Percentiles rank a stretch among this genome's conserved stretches.
Conservation (phyloP, 2,888 invertebrate genomes). For the Drosophila kanekoi region DNA sequence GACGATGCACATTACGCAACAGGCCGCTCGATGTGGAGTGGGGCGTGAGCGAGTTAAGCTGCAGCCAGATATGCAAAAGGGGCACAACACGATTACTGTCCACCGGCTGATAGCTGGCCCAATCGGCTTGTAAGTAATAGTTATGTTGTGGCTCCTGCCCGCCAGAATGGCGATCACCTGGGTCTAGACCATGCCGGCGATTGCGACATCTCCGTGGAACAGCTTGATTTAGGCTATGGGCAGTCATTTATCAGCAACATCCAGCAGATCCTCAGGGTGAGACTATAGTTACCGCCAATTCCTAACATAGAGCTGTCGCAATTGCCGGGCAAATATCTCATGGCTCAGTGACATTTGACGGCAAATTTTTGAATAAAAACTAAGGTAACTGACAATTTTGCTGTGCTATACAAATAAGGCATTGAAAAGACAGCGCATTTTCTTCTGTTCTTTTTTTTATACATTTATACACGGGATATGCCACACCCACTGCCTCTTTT, state of each 20-base stretch:
- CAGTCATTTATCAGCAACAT: neutral
- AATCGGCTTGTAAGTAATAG: too few species aligned
- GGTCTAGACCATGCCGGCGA: constrained; percentile 16
- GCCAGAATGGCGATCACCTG: constrained; percentile 16
- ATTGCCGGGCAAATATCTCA: constrained; percentile 29
- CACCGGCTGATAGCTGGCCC: too few species aligned
- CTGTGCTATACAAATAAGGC: neutral
- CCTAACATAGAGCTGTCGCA: constrained; percentile 25
- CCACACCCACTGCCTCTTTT: neutral
- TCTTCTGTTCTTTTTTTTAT: neutral
- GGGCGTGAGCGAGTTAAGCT: constrained; percentile 3
- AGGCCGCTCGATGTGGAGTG: neutral
- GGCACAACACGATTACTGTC: constrained; percentile 22
- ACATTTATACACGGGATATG: neutral
- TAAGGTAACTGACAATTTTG: constrained; percentile 1
- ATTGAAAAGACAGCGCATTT: neutral
- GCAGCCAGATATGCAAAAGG: constrained; percentile 43
- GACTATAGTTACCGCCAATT: constrained; percentile 25
- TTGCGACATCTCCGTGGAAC: constrained; percentile 11
- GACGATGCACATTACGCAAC: neutral
- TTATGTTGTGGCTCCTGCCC: constrained; percentile 19
- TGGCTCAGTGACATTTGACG: constrained; percentile 21
- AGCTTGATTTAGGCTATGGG: neutral
- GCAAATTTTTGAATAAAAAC: constrained; percentile 1
- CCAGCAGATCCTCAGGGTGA: neutral